Evolutionary conservation across 2,113 vertebrate species (phyloP).

Genomic region (Hyla sarda): DNA sequence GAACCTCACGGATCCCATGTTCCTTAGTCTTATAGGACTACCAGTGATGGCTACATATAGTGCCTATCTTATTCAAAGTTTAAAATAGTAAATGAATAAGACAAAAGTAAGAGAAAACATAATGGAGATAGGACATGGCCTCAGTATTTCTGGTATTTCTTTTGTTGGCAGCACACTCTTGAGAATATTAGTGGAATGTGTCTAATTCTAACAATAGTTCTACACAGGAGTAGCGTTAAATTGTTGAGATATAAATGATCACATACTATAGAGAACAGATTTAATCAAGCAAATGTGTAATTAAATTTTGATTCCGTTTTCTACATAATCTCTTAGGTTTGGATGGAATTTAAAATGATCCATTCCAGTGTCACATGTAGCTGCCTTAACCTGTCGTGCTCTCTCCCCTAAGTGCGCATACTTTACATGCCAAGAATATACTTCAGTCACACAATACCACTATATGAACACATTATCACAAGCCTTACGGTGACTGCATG

Average conservation of each 20-base stretch:
- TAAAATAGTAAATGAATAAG: too few relatives aligned
- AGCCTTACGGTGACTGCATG: not conserved
- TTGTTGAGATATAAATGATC: not conserved
- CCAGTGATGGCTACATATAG: too few relatives aligned
- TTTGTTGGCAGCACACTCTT: not conserved
- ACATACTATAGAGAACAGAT: not conserved
- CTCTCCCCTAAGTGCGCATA: not conserved
- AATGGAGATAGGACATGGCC: not conserved
- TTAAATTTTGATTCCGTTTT: not conserved
- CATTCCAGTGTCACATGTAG: not conserved
- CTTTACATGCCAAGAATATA: constrained; percentile 36
- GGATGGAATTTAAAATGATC: constrained; percentile 17
- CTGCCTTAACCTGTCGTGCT: not conserved
- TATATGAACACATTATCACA: not conserved
- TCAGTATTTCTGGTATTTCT: not conserved
- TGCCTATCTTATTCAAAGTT: too few relatives aligned
- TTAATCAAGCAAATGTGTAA: not conserved
- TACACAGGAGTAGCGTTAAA: not conserved
- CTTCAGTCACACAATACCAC: not conserved
- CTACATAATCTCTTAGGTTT: not conserved
- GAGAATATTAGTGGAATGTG: not conserved
- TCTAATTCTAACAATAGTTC: not conserved
- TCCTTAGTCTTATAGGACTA: too few relatives aligned
- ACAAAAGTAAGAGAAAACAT: too few relatives aligned
- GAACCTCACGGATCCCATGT: too few relatives aligned